A percentile compares a stretch with the other conserved stretches of the same genome.
These are phyloP conservation scores for Elanoides forficatus DNA, from an alignment of 2,113 vertebrate species.

Conservation along the genomic window DNA sequence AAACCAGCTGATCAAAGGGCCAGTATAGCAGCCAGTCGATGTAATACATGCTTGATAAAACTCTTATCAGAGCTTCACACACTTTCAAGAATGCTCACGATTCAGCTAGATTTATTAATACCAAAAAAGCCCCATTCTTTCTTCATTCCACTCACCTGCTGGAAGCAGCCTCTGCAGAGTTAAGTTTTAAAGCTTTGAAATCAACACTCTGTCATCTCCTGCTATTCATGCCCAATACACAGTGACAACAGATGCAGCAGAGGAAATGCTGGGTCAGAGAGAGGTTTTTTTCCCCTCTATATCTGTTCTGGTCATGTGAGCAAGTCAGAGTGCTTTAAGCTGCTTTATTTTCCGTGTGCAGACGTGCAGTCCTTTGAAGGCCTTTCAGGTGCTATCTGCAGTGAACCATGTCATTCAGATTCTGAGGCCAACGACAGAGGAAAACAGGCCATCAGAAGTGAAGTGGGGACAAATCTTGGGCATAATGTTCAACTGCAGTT, in stretches of 20 bases:
- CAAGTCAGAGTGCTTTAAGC: neutral
- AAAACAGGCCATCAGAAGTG: neutral
- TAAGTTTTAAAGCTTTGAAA: neutral
- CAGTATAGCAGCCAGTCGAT: neutral
- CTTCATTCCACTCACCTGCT: neutral
- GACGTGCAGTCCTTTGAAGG: neutral
- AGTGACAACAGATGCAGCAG: neutral
- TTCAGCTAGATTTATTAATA: neutral
- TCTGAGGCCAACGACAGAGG: neutral
- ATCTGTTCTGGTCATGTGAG: neutral
- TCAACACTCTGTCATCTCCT: neutral
- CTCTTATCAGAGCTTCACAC: constrained; percentile 6
- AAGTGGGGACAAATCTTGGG: neutral
- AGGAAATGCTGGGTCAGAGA: neutral
- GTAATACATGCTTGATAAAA: constrained; percentile 8
- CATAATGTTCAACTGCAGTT: neutral
- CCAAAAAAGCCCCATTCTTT: neutral
- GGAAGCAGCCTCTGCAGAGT: neutral
- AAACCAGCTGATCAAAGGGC: neutral
- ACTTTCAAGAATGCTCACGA: neutral
- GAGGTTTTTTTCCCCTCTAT: neutral
- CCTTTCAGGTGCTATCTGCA: neutral
- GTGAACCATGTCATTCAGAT: neutral
- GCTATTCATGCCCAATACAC: neutral
- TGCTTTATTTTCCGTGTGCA: neutral